These are phyloP conservation scores for Tenualosa ilisha DNA, from an alignment of 2,797 vertebrate genomes.

Conservation along the genomic window DNA sequence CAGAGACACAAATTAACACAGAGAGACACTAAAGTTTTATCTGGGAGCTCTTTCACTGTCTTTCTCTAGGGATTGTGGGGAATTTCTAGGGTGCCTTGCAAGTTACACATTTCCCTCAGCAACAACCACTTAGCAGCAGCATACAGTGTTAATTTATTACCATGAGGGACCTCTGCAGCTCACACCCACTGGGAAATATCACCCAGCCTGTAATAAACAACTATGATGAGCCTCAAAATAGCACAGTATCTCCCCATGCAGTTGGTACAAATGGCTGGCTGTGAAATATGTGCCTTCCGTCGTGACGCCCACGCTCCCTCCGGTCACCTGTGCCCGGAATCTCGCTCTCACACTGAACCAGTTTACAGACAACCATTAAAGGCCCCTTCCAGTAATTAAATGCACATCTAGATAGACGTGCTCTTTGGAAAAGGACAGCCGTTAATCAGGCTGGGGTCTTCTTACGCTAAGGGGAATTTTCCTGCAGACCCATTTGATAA, in stretches of 20 bases:
- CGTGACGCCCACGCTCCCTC: conserved; percentile 5
- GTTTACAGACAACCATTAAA: conserved; percentile 34
- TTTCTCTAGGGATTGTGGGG: background rate
- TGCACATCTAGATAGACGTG: conserved; percentile 45
- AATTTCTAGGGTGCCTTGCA: background rate
- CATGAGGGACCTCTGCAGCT: background rate
- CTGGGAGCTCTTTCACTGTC: background rate
- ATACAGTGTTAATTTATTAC: background rate
- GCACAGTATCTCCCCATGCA: conserved; percentile 32
- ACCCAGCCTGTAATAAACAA: background rate
- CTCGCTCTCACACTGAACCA: conserved; percentile 40
- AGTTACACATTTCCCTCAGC: conserved; percentile 9
- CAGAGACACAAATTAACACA: background rate
- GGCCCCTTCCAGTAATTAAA: conserved; percentile 59
- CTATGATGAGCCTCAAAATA: conserved; percentile 30
- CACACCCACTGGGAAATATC: background rate
- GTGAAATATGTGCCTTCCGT: background rate
- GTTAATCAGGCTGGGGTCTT: conserved; percentile 29
- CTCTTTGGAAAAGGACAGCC: conserved; percentile 46
- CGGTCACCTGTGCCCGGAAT: conserved; percentile 41
- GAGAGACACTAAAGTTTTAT: background rate
- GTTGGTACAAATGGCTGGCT: conserved; percentile 25
- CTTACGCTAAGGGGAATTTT: background rate
- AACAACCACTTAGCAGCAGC: background rate
- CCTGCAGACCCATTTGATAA: background rate